phyloP scores from a whole-genome alignment of 2,113 vertebrate genomes.

The Ibidorhyncha struthersii region DNA sequence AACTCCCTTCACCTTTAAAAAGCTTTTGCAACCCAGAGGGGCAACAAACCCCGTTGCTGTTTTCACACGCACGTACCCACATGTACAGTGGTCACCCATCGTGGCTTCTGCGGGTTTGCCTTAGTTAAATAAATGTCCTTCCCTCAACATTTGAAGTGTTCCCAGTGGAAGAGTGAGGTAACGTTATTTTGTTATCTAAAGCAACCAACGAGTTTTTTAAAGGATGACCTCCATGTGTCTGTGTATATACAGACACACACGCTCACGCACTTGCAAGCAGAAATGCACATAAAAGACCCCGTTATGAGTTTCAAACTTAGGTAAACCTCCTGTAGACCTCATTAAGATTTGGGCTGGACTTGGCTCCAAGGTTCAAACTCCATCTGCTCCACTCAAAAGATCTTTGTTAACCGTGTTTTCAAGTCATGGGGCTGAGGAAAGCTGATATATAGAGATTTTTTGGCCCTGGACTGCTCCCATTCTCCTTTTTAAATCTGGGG shows the following conservation, averaged over 20 bases:
- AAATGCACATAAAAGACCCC: neutral
- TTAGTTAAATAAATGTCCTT: slow-evolving; percentile 36
- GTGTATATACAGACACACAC: neutral
- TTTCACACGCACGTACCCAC: neutral
- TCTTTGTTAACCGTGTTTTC: slow-evolving; percentile 7
- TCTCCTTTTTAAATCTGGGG: neutral
- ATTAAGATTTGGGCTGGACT: neutral
- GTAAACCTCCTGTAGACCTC: slow-evolving; percentile 45
- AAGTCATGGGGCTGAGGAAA: neutral
- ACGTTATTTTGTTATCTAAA: neutral
- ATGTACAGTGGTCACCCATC: neutral
- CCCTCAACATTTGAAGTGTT: neutral
- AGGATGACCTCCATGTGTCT: neutral
- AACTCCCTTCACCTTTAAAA: neutral
- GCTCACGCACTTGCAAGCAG: neutral
- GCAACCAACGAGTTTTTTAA: neutral
- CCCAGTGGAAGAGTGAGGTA: slow-evolving; percentile 14
- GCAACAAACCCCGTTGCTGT: neutral
- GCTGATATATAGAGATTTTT: neutral
- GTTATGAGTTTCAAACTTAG: neutral
- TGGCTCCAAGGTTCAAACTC: neutral
- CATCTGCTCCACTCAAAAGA: slow-evolving; percentile 59
- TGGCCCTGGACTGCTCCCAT: neutral
- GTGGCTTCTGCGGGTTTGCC: neutral
- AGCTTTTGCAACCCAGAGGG: neutral